Percentiles rank a stretch among this genome's conserved stretches.
Evolutionary conservation across 2,797 vertebrate genomes (phyloP).

Genomic region (Chelmon rostratus): DNA sequence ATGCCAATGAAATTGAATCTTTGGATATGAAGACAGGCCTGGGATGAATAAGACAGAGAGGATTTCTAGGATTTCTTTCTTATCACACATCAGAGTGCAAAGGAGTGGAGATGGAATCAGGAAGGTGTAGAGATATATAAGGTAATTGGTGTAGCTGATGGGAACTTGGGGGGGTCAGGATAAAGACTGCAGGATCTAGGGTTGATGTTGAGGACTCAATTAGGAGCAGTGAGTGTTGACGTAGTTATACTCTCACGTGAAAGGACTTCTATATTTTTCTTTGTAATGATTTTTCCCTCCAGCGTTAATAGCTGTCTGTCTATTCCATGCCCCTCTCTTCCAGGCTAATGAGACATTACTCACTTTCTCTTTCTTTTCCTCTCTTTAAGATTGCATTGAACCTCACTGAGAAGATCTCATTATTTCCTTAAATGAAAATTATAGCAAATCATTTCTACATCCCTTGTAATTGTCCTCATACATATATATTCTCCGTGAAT

Average conservation of each 20-base stretch:
- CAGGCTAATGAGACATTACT: conserved; percentile 71
- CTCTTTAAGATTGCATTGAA: conserved; percentile 62
- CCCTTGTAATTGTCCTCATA: conserved; percentile 33
- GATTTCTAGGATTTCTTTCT: conserved; percentile 30
- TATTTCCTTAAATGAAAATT: conserved; percentile 62
- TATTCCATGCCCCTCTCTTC: conserved; percentile 65
- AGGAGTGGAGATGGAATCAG: conserved; percentile 1
- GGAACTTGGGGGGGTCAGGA: conserved; percentile 29
- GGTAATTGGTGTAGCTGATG: conserved; percentile 42
- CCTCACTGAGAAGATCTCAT: conserved; percentile 70
- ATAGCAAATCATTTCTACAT: conserved; percentile 38
- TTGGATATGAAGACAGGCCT: conserved; percentile 11
- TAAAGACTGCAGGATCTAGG: conserved; percentile 39
- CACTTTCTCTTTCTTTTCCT: conserved; percentile 52
- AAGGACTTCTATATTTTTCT: conserved; percentile 36
- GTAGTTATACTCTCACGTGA: conserved; percentile 43
- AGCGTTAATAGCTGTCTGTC: conserved; percentile 52
- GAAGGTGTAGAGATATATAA: conserved; percentile 27
- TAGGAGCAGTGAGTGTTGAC: conserved; percentile 31
- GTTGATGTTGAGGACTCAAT: conserved; percentile 42
- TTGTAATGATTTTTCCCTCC: conserved; percentile 44
- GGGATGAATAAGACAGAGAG: conserved; percentile 13
- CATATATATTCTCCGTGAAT: conserved; percentile 25
- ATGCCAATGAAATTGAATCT: conserved; percentile 5
- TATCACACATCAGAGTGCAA: conserved; percentile 17